Conservation (phyloP, 2,113 vertebrate species). For the Triplophysa siluroides region DNA sequence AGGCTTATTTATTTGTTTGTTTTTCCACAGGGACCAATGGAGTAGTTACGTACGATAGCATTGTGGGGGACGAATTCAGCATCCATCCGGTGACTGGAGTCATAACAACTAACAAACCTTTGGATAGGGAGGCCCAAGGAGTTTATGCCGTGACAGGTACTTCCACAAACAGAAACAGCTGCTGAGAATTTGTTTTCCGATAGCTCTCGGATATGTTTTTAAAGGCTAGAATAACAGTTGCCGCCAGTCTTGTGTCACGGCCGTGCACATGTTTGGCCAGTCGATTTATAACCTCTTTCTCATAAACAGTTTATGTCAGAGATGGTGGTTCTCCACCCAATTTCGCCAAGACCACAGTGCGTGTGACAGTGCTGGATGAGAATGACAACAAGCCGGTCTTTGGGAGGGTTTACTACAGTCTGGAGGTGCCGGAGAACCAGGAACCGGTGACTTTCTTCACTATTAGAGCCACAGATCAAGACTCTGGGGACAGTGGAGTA, state of each 20-base stretch:
- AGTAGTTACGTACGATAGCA: slow-evolving; percentile 83
- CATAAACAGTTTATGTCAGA: slow-evolving; percentile 82
- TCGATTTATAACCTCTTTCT: slow-evolving; percentile 37
- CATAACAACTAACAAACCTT: slow-evolving; percentile 80
- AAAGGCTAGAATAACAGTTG: not conserved
- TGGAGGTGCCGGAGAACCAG: slow-evolving; percentile 94
- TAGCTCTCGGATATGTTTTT: slow-evolving; percentile 7
- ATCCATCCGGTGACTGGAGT: slow-evolving; percentile 86
- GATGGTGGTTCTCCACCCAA: slow-evolving; percentile 86
- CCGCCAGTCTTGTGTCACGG: slow-evolving; percentile 38
- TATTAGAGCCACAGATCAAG: slow-evolving; percentile 85
- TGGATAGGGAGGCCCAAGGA: slow-evolving; percentile 83
- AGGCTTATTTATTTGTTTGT: slow-evolving; percentile 31
- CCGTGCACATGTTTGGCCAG: not conserved
- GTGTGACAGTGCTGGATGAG: slow-evolving; percentile 82
- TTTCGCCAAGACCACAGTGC: slow-evolving; percentile 81
- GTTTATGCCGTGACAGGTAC: slow-evolving; percentile 85
- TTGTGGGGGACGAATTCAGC: slow-evolving; percentile 83
- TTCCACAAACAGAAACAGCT: not conserved
- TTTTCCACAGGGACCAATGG: slow-evolving; percentile 81
- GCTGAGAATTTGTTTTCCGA: not conserved
- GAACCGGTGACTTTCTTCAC: slow-evolving; percentile 77
- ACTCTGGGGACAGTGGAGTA: slow-evolving; percentile 82
- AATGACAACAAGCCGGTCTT: slow-evolving; percentile 88
- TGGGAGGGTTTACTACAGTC: slow-evolving; percentile 76